Base-by-base conservation (phyloP, 2,113 vertebrate species). In the Cottus gobio region DNA sequence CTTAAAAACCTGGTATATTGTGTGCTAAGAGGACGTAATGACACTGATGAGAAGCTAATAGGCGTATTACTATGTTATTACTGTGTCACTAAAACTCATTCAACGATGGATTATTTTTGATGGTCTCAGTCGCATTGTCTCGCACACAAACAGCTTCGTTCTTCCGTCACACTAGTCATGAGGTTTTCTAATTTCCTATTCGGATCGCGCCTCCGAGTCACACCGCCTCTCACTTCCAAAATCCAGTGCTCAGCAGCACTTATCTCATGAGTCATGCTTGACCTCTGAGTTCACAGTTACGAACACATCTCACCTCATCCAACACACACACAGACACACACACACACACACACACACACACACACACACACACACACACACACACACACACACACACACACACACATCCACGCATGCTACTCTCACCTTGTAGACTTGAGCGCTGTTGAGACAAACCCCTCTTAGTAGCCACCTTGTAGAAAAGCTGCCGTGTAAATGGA, bases 401-500 rank as follows among this genome's bases (percentile, higher is more conserved):
- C 70, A 48, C 54, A 22, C 56, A 20, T 8, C 0, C 46, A 42
- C 4, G 1, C 31, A 46, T n/a, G 37, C 64, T 67, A 1, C 75
- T 76, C 68, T 72, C 83, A 46, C 83, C 48, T 86, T 78, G 79
- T 68, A 58, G 73, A 20, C 60, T 76, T 6, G n/a, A 80, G 58
- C 44, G 11, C 73, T 84, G 74, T 87, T 76, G 64, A 83, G 64
- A 84, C 83, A 85, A 62, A 54, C 66, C 77, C 60, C 36, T 54
- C 76, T 87, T 74, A 64, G 77, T 34, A 61, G 80, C 37, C 50
- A 20, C 54, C 77, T 83, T 89, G 86, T 85, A 66, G 74, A 62
- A 70, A 77, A 75, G 75, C 71, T 30, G 7, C 46, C 72, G 81
- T 86, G 85, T 90, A 89, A 92, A 92, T 90, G 89, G 85, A 84